A percentile compares a stretch with the other conserved stretches of the same genome.
Conservation (phyloP, 2,888 invertebrate species). For the Atrina japonica region DNA sequence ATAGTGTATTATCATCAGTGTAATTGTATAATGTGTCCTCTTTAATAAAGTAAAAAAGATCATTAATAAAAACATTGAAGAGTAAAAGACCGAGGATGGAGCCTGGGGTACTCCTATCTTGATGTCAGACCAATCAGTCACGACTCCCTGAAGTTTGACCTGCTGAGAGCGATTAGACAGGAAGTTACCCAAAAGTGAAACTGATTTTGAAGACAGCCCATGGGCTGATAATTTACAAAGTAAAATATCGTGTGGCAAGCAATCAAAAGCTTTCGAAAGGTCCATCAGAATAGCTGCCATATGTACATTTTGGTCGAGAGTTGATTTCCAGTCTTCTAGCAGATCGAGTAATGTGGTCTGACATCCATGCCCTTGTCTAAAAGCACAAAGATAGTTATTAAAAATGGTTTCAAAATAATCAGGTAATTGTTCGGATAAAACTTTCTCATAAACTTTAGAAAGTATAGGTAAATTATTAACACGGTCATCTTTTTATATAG, state of each 20-base stretch:
- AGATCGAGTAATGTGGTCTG: conserved; percentile 39
- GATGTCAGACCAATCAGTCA: conserved; percentile 9
- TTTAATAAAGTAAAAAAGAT: conserved; percentile 21
- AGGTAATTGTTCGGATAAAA: conserved; percentile 33
- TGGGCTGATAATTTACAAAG: not conserved
- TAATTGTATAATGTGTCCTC: conserved; percentile 31
- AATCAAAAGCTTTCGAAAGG: conserved; percentile 24
- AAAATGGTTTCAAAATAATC: conserved; percentile 40
- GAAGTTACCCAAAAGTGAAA: not conserved
- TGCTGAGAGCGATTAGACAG: not conserved
- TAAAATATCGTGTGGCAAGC: conserved; percentile 14
- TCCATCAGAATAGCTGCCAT: no score
- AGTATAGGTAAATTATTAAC: no score
- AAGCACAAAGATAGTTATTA: conserved; percentile 37
- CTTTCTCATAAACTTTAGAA: conserved; percentile 45
- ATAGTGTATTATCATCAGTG: conserved; percentile 40
- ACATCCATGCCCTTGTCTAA: conserved; percentile 42
- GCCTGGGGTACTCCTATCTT: conserved; percentile 19
- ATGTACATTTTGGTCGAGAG: not conserved
- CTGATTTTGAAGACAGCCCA: not conserved
- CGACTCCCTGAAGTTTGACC: conserved; percentile 7
- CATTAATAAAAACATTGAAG: conserved; percentile 12
- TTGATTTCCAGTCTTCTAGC: conserved; percentile 34
- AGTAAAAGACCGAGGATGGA: conserved; percentile 12
- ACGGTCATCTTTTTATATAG: conserved; percentile 44